phyloP scores from a whole-genome alignment of 2,113 vertebrate genomes.

The Odocoileus hemionus region DNA sequence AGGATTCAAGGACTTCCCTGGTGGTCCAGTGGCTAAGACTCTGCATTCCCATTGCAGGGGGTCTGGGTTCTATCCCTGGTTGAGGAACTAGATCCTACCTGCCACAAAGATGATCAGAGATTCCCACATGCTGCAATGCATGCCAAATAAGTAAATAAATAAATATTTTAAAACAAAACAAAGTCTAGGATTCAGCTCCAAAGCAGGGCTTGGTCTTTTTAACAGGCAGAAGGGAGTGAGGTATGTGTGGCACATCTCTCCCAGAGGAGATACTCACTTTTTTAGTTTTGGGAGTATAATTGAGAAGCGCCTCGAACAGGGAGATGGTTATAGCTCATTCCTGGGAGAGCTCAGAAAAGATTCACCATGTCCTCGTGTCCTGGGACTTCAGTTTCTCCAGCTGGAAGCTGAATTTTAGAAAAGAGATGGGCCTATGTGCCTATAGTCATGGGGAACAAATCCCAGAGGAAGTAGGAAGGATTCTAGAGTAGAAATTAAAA shows the following conservation, averaged over 20 bases:
- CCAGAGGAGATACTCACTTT: not conserved
- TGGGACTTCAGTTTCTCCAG: not conserved
- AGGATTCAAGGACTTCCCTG: not conserved
- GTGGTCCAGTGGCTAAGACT: not conserved
- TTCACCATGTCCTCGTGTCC: not conserved
- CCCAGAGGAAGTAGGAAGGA: not conserved
- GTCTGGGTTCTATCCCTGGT: not conserved
- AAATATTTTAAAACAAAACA: not conserved
- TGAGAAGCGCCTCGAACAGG: not conserved
- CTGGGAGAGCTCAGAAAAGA: not conserved
- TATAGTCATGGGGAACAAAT: not conserved
- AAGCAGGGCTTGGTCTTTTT: not conserved
- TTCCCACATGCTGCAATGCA: not conserved
- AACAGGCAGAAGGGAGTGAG: not conserved
- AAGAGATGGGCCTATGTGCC: not conserved
- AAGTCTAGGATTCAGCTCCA: not conserved
- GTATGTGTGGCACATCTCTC: not conserved
- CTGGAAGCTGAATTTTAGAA: not conserved
- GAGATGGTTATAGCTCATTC: not conserved
- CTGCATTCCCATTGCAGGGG: not conserved
- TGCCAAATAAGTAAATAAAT: not conserved
- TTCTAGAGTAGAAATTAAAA: not conserved
- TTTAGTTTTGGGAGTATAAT: not conserved
- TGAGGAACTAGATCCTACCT: not conserved
- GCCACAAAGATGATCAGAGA: not conserved